Conservation (phyloP, 2,888 invertebrate species). For the Polylopha cassiicola region DNA sequence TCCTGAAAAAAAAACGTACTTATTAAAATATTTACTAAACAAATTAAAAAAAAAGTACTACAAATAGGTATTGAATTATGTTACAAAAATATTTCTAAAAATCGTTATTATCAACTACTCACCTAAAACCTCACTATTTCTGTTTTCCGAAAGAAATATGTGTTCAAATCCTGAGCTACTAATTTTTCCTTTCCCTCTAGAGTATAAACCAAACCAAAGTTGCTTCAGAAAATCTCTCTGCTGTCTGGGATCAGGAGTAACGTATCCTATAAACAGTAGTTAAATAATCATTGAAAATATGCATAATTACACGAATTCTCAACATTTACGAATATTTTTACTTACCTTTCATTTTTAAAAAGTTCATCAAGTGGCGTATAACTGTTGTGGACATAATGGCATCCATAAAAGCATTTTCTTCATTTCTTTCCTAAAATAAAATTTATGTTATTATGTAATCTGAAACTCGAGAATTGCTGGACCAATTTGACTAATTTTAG, state of each 20-base stretch:
- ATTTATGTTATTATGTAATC: constrained; percentile 2
- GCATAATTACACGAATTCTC: too few relatives aligned
- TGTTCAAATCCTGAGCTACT: constrained; percentile 96
- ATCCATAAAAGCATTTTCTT: constrained; percentile 88
- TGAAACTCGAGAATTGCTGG: too few relatives aligned
- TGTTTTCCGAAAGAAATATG: constrained; percentile 91
- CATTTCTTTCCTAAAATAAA: constrained; percentile 79
- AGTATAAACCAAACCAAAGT: constrained; percentile 89
- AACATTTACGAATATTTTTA: background rate
- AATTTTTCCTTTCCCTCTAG: constrained; percentile 85
- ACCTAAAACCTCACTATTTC: constrained; percentile 83
- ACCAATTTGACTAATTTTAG: too few relatives aligned
- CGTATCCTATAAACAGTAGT: constrained; percentile 64
- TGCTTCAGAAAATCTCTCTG: constrained; percentile 84
- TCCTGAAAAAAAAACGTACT: constrained; percentile 65
- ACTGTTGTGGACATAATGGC: constrained; percentile 85
- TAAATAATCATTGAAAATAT: background rate
- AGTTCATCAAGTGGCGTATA: constrained; percentile 83
- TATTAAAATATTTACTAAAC: constrained; percentile 1
- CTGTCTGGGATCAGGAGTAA: constrained; percentile 80
- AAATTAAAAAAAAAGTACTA: background rate
- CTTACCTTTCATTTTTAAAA: constrained; percentile 78
- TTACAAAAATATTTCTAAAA: background rate
- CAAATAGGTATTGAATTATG: background rate
- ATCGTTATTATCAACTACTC: constrained; percentile 14